Base-by-base conservation (phyloP, 2,888 invertebrate species). In the Alloscopus bannaensis region DNA sequence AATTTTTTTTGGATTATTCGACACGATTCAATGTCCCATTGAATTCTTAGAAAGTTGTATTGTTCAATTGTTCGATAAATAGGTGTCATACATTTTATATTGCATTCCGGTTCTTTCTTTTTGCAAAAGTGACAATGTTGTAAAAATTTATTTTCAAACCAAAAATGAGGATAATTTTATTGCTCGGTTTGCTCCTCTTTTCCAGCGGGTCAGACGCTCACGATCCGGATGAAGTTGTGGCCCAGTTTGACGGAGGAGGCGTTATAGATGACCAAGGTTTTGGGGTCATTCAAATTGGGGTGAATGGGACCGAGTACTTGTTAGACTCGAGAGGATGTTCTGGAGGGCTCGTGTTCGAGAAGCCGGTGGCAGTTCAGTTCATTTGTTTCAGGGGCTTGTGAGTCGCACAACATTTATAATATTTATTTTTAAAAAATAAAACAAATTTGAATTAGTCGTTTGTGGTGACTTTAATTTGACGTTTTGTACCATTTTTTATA, bases 311-410 rank as follows among this genome's bases (percentile, higher is more conserved):
- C 3, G n/a, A 11, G 3, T 50, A 50, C 50, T 20, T 11, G n/a
- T 1, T 18, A 11, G 20, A 13, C 8, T 8, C 22, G 11, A 50
- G 2, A 3, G 6, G 8, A 3, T 71, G 71, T 42, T 2, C 8
- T 18, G 71, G 71, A 1, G 71, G 71, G 1, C 18, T 71, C 22
- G 22, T 71, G 20, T 71, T 71, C 47, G 60, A 28, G 11, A 59
- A 71, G 29, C 71, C 71, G 22, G 18, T 71, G 3, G 6, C 28
- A 11, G n/a, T 60, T 1, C 45, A 59, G 16, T 71, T 40, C 45
- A 22, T 71, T 2, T 71, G 71, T 60, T 45, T 52, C 1, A 24
- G 40, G 28, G 71, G 71, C 59, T 71, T 42, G 71, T 71, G 45
- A 59, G 69, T 18, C n/a, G n/a, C n/a, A n/a, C n/a, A n/a, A n/a